Conservation (phyloP, 2,888 invertebrate species). For the Aproaerema taeniolella region DNA sequence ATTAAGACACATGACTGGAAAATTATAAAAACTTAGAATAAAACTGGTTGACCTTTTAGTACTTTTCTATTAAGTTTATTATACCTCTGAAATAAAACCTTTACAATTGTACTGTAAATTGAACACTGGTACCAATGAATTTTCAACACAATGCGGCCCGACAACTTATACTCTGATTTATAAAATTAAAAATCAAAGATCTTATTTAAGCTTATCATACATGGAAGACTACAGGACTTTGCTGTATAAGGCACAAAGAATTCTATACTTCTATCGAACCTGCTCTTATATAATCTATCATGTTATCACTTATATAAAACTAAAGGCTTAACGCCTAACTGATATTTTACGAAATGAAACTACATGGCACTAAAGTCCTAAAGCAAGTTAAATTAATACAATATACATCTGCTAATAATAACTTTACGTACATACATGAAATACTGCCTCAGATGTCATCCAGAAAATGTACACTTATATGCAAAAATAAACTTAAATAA, state of each 20-base stretch:
- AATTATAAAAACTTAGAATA: too few relatives aligned
- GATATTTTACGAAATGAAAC: conserved; percentile 18
- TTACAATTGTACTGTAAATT: too few relatives aligned
- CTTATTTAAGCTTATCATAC: not conserved
- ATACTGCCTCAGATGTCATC: conserved; percentile 75
- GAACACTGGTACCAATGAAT: too few relatives aligned
- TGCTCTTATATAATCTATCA: not conserved
- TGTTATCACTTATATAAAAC: conserved; percentile 1
- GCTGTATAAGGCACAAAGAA: conserved; percentile 69
- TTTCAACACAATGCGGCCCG: too few relatives aligned
- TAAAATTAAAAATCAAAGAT: too few relatives aligned
- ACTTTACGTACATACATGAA: conserved; percentile 43
- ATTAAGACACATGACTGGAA: too few relatives aligned
- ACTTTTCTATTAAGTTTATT: too few relatives aligned
- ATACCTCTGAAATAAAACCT: too few relatives aligned
- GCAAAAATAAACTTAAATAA: not conserved
- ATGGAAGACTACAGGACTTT: conserved; percentile 71
- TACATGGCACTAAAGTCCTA: conserved; percentile 47
- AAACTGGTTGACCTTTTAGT: too few relatives aligned
- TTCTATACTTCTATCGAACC: conserved; percentile 24
- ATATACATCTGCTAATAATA: conserved; percentile 29
- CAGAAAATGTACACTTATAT: conserved; percentile 32
- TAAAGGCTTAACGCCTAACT: too few relatives aligned
- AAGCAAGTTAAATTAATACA: conserved; percentile 25
- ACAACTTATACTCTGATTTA: too few relatives aligned